phyloP scores from a whole-genome alignment of 2,113 vertebrate species.

The Pithys albifrons region DNA sequence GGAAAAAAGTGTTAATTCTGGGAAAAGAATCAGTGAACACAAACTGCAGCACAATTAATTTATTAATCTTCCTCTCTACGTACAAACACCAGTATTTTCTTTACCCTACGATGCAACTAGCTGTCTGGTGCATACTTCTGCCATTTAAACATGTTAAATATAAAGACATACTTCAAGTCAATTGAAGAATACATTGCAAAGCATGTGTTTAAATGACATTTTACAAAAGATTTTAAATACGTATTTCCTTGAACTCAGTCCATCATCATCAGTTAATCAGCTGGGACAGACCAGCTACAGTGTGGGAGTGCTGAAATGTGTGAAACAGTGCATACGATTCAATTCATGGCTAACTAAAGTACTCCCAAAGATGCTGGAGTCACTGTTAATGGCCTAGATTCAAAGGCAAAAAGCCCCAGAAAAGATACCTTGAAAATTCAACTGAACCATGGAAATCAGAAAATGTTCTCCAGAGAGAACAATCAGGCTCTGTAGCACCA shows the following conservation, averaged over 20 bases:
- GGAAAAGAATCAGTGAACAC: not conserved
- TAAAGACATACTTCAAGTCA: not conserved
- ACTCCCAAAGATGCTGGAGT: not conserved
- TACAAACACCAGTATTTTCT: not conserved
- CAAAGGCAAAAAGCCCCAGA: not conserved
- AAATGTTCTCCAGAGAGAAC: not conserved
- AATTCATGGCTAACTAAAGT: not conserved
- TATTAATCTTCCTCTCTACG: not conserved
- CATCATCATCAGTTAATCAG: not conserved
- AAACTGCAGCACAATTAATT: not conserved
- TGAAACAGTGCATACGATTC: constrained; percentile 7
- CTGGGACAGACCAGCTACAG: not conserved
- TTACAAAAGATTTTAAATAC: not conserved
- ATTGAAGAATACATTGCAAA: not conserved
- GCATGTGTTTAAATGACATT: not conserved
- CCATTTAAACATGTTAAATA: not conserved
- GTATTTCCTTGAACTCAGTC: not conserved
- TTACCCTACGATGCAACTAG: not conserved
- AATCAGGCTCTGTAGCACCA: not conserved
- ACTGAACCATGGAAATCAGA: not conserved
- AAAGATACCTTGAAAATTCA: not conserved
- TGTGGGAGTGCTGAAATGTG: not conserved
- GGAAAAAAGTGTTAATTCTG: not conserved
- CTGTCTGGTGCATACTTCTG: not conserved
- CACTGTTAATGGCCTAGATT: not conserved